phyloP scores from a whole-genome alignment of 2,113 vertebrate species.

The Nestor notabilis region DNA sequence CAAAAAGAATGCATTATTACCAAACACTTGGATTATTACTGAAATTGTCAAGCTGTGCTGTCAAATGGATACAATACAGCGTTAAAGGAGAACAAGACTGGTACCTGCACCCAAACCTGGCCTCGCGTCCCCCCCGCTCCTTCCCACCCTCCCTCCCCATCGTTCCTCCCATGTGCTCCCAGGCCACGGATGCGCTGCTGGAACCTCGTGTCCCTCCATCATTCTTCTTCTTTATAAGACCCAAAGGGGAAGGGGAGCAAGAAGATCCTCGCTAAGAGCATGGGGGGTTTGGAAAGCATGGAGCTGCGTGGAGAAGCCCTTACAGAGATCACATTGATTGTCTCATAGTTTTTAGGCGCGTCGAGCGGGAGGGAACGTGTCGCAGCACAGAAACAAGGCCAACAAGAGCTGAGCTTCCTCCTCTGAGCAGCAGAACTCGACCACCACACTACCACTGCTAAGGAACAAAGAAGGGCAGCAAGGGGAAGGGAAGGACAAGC shows the following conservation, averaged over 20 bases:
- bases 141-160: not conserved
- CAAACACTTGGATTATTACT: conserved; percentile 66
- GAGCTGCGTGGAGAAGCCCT: conserved; percentile 70
- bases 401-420: not conserved
- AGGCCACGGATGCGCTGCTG: conserved; percentile 2
- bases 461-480: not conserved
- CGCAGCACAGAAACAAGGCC: not conserved
- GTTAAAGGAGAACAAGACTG: conserved; percentile 84
- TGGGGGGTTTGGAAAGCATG: not conserved
- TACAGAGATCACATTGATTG: conserved; percentile 79
- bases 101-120: not conserved
- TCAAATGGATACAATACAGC: conserved; percentile 35
- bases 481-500: conserved; percentile 49
- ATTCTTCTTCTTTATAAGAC: not conserved
- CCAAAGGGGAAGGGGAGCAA: not conserved
- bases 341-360: not conserved
- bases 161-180: conserved; percentile 2
- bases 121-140: not conserved
- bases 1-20: conserved; percentile 73
- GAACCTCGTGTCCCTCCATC: not conserved
- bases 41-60: conserved; percentile 71
- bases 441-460: not conserved
- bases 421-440: not conserved
- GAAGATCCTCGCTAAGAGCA: not conserved
- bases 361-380: not conserved